These are phyloP conservation scores for Oenanthe oenanthe DNA, from an alignment of 2,113 vertebrate species.

Conservation along the genomic window DNA sequence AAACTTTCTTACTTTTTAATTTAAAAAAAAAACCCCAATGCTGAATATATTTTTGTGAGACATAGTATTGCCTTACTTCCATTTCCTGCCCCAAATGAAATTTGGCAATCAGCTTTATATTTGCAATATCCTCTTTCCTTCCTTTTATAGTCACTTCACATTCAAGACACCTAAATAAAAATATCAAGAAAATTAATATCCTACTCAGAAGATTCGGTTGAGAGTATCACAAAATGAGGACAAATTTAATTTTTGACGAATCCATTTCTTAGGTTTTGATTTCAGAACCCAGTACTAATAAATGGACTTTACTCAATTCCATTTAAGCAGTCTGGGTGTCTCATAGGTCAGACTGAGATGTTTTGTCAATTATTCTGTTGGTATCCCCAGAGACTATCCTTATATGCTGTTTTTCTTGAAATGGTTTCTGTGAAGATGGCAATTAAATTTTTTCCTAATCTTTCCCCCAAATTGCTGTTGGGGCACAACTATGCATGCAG, in stretches of 20 bases:
- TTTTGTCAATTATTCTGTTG: neutral
- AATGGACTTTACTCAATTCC: neutral
- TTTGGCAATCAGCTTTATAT: neutral
- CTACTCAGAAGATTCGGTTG: neutral
- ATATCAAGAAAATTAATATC: neutral
- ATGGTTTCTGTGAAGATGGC: neutral
- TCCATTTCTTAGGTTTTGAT: neutral
- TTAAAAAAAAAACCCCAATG: neutral
- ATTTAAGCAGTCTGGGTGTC: neutral
- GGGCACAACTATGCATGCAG: neutral
- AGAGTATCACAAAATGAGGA: neutral
- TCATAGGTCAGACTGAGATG: neutral
- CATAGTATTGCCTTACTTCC: neutral
- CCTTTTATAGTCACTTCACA: rapidly evolving
- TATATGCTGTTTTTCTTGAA: neutral
- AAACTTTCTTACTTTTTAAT: neutral
- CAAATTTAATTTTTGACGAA: neutral
- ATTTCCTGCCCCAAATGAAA: neutral
- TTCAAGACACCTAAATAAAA: neutral
- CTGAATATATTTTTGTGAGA: neutral
- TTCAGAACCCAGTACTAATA: neutral
- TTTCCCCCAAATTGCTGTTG: neutral
- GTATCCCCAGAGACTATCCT: neutral
- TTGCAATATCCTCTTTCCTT: neutral
- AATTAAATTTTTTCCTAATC: neutral